Conservation (phyloP, 2,113 vertebrate genomes). For the Rissa tridactyla region DNA sequence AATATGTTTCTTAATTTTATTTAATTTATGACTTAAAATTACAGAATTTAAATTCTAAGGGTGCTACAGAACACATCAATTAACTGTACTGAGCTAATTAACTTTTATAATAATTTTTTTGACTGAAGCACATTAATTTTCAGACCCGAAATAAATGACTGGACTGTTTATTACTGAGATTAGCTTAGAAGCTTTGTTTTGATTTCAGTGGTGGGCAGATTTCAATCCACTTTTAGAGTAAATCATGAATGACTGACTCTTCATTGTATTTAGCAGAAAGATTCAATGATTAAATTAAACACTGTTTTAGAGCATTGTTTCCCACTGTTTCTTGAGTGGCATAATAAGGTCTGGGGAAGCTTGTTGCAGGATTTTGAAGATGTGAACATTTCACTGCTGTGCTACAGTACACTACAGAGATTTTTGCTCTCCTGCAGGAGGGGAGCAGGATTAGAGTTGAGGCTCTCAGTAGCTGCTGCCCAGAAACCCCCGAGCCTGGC, state of each 20-base stretch:
- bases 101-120: not conserved
- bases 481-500: not conserved
- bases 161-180: not conserved
- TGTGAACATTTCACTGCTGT: not conserved
- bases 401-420: not conserved
- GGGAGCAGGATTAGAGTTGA: not conserved
- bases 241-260: not conserved
- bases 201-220: not conserved
- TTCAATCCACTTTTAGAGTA: not conserved
- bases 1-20: slow-evolving; percentile 11
- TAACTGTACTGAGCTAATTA: slow-evolving; percentile 1
- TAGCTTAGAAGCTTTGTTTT: not conserved
- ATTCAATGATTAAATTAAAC: not conserved
- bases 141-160: not conserved
- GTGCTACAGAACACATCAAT: not conserved
- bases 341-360: not conserved
- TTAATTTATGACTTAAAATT: not conserved
- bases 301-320: not conserved
- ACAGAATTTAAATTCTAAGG: not conserved
- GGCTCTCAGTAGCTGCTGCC: not conserved
- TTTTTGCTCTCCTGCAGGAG: not conserved
- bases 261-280: not conserved
- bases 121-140: not conserved
- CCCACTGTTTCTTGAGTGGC: not conserved
- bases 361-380: not conserved